Evolutionary conservation across 2,113 vertebrate species (phyloP), one percentile per base, ranked within the genome.

Genomic region (Harpagus bidentatus): DNA sequence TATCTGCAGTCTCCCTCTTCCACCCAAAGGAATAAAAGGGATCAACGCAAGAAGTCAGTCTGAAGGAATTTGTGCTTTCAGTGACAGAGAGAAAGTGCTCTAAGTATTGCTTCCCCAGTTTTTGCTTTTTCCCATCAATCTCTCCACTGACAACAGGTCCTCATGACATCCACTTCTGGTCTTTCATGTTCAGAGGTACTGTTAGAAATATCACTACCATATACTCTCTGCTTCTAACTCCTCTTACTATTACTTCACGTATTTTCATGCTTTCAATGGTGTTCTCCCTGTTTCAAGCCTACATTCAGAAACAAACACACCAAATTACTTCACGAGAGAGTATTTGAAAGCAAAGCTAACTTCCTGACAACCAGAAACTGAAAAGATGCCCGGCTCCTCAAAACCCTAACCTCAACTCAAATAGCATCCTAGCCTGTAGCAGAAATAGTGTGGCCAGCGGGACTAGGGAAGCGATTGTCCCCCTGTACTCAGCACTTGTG

Each of bases 401-500:
- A 76, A 77, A 29, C 9, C 47, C 10, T 72, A 18, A 81, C 2
- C 28, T 72, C 21, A 67, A 52, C 7, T 23, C 53, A 77, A 42
- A 25, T 6, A 40, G 43, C 12, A 47, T 12, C 12, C 50, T 65
- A 48, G 26, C 31, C 29, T 56, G 4, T 62, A 26, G 40, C 23
- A 69, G 23, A 11, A 52, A 58, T 2, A 38, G 20, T 6, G 34
- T 38, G 45, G 20, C 63, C 58, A 61, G 63, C 2, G 34, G 20
- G 38, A 71, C 4, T 1, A 58, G 50, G 29, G 34, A 20, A 52
- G 7, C 1, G 29, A 50, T 11, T 2, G 6, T 40, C 2, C 12
- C 6, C 32, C 13, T 53, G 66, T 16, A 36, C 66, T 73, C 0
- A 0, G 10, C 40, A 59, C 10, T 42, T 20, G 31, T 25, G 21